These are phyloP conservation scores for Leuctra nigra DNA, from an alignment of 2,888 invertebrate species.

Conservation along the genomic window DNA sequence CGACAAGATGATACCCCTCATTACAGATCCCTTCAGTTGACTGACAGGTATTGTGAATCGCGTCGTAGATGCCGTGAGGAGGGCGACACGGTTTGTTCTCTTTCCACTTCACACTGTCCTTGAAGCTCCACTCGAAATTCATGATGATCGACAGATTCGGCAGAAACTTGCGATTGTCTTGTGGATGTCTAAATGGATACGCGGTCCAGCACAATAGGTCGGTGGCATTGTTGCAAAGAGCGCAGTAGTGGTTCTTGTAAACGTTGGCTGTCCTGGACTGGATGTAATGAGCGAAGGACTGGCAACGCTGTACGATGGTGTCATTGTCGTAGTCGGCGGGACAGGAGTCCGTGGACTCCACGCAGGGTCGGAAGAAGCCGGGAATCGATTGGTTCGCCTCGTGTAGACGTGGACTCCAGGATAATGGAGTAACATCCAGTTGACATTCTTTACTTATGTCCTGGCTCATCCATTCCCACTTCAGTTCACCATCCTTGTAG, in stretches of 20 bases:
- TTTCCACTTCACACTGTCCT: background rate
- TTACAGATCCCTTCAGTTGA: background rate
- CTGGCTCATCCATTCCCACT: background rate
- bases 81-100: background rate
- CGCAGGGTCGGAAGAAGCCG: constrained; percentile 15
- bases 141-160: constrained; percentile 23
- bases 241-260: constrained; percentile 37
- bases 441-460: background rate
- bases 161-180: background rate
- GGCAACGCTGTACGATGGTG: constrained; percentile 24
- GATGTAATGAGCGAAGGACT: constrained; percentile 29
- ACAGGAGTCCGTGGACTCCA: constrained; percentile 22
- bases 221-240: constrained; percentile 30
- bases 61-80: background rate
- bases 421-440: background rate
- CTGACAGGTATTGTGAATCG: background rate
- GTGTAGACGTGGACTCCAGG: background rate
- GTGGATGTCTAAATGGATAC: no score
- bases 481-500: background rate
- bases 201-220: background rate
- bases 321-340: constrained; percentile 21
- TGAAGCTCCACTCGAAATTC: constrained; percentile 25
- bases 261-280: constrained; percentile 16
- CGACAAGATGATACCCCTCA: background rate
- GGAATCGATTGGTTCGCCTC: background rate